Base-by-base conservation (phyloP, 2,113 vertebrate genomes). In the Cranoglanis bouderius region DNA sequence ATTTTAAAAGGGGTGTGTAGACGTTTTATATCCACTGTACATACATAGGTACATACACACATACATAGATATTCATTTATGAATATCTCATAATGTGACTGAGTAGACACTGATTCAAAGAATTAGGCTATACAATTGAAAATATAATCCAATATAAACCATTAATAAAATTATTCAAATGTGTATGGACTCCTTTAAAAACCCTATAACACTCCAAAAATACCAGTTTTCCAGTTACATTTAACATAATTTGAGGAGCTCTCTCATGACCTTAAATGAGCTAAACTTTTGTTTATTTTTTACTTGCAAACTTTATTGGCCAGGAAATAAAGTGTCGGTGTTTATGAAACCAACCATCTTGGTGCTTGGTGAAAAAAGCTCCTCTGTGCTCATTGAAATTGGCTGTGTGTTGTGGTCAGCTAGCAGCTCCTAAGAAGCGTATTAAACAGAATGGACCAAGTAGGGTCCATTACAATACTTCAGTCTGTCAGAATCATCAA, bases 401-500 rank as follows among this genome's bases (percentile, higher is more conserved):
- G 87, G 19, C 51, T 74, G 26, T 26, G 26, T 26, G 61, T 53
- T 87, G 59, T 88, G 67, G 55, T 78, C 57, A 78, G 53, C 40
- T 77, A 51, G 21, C 35, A 19, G 21, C 43, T 32, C 26, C 35
- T 18, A 85, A 84, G 32, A 65, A 65, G 57, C 57, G 16, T 78
- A 85, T 88, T 72, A 59, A 59, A 83, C 81, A 67, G 16, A 65
- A 88, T 78, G 82, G 59, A 57, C 59, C 72, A 65, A 85, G 32
- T 80, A 38, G 88, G 55, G 57, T 29, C 72, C 57, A 78, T 80
- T 85, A 53, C 72, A 65, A 55, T n/a, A 75, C 55, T 84, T 88
- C 81, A 85, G 53, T 26, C 82, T 80, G 82, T 85, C 82, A 78
- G 65, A 78, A 51, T 75, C 57, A 63, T 88, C 72, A 88, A 75